These are phyloP conservation scores for Narcine bancroftii DNA, from an alignment of 2,113 vertebrate species.

Conservation along the genomic window DNA sequence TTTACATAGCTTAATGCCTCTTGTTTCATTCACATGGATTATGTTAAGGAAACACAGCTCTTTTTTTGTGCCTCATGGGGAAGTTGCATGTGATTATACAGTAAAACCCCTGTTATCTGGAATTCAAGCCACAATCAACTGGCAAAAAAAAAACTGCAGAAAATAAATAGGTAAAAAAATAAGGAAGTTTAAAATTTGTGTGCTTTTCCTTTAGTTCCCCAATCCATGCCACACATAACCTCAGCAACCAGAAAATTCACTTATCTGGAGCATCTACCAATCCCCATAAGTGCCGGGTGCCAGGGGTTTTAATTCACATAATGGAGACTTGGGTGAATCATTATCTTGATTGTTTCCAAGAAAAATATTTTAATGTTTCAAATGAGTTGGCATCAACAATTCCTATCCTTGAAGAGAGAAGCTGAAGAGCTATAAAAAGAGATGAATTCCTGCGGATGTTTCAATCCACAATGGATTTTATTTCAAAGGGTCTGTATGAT, in stretches of 20 bases:
- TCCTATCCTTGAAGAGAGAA: neutral
- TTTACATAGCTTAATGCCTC: neutral
- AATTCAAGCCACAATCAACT: no score
- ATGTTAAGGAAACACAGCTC: neutral
- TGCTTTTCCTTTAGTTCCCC: no score
- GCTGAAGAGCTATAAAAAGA: neutral
- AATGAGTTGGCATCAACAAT: neutral
- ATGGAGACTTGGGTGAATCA: neutral
- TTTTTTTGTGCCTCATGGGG: neutral
- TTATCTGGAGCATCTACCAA: no score
- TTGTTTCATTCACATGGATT: neutral
- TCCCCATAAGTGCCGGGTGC: no score
- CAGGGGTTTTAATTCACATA: no score
- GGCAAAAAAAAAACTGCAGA: no score
- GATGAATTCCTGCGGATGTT: neutral
- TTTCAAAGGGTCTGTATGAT: neutral
- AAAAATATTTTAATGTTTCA: neutral
- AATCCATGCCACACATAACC: no score
- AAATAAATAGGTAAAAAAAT: no score
- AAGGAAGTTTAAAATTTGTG: no score
- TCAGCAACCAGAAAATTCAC: no score
- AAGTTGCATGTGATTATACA: neutral
- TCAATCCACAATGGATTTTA: neutral
- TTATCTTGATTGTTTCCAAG: conserved; percentile 17
- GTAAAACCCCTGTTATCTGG: no score